Evolutionary conservation across 2,113 vertebrate genomes (phyloP), one percentile per base, ranked within the genome.

Genomic region (Ondatra zibethicus): DNA sequence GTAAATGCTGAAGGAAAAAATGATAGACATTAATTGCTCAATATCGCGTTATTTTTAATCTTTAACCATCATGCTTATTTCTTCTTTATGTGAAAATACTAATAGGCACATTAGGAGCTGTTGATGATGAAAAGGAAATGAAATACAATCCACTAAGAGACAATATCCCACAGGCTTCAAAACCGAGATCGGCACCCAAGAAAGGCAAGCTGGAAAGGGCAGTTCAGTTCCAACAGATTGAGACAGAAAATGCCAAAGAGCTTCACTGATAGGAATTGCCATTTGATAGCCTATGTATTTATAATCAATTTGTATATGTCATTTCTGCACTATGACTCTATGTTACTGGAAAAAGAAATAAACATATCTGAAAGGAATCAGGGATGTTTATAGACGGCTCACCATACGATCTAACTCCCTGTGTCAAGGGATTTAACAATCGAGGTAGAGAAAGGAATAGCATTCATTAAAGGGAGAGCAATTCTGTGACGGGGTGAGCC

Each of bases 261-360:
- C 55, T 95, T 89, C 82, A 85, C 7, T 92, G 65, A 95, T 13
- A 89, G 50, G 23, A 97, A 88, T 89, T 76, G 75, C 39, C 52
- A 82, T 14, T 23, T 97, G 93, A 96, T 92, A 50, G 47, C 21
- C 89, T 76, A 55, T 85, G 50, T 80, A 92, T 77, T 93, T 87
- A 92, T 96, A 89, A 95, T 96, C 93, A n/a, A 81, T n/a, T 68
- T 17, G 85, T 14, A 55, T 87, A 88, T 92, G 68, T 92, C 72
- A 81, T 88, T 89, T 97, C 91, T 65, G 81, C n/a, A 94, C 31
- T 42, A 9, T 8, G 33, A 81, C 50, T 95, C n/a, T 11, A 33
- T 11, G 12, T 76, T 96, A 88, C 87, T 70, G 72, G 65, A 94
- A 84, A 61, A 27, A 61, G 25, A 42, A 95, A 95, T 36, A 96